Base-by-base conservation (phyloP, 1,140 invertebrate genomes). In the Plodia interpunctella region DNA sequence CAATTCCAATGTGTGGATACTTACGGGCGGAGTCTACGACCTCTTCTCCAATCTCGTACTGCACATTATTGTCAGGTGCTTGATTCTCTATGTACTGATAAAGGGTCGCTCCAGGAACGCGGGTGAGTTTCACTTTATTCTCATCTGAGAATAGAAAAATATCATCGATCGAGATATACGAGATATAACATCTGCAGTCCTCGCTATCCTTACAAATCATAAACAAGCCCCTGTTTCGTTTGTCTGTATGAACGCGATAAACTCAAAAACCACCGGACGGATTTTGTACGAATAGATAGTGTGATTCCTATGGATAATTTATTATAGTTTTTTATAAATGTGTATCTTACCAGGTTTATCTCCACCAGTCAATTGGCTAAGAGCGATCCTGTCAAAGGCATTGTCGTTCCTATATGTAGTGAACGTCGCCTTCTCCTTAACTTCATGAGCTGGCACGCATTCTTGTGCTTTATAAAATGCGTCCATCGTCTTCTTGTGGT, bases 401-500 rank as follows among this genome's bases (percentile, higher is more conserved):
- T 85, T 88, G 49, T 84, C 76, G 5, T 67, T 62, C 6, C 59
- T 62, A 57, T 85, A 88, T 0, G 68, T 78, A 0, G 80, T 84
- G 15, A 72, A 74, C 21, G 32, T 57, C 0, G 18, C 64, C 52
- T 61, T 70, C 8, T 72, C 63, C 3, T 54, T 68, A 0, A 83
- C 60, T 13, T 69, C 51, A 54, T 88, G 85, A 4, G 77, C 82
- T 0, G 80, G 70, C 0, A 61, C 25, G 0, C 69, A 56, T n/a
- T 84, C 66, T 18, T 78, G 65, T 0, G 68, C 69, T n/a, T 68
- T 73, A 52, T 83, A 66, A 57, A 66, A 82, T 17, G 68, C 79
- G 1, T 84, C 82, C 82, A 86, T 86, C 2, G 63, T 76, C 20
- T 76, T 69, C 53, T 76, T 80, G 58, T 87, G 70, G 57, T 88